phyloP scores from a whole-genome alignment of 2,113 vertebrate genomes.

The Sceloporus undulatus region DNA sequence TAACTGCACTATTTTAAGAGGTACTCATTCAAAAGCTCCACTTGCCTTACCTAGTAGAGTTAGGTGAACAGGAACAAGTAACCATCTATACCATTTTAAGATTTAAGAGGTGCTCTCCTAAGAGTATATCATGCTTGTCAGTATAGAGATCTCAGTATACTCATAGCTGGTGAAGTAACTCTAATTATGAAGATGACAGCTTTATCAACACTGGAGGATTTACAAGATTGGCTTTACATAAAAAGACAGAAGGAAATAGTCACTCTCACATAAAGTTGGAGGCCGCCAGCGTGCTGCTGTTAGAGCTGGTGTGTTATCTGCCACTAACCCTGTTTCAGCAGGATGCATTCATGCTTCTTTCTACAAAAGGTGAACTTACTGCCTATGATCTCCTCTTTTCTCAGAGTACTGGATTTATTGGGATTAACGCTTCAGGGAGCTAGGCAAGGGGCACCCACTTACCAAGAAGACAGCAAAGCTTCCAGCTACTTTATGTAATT shows the following conservation, averaged over 20 bases:
- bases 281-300: not conserved
- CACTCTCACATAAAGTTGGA: conserved; percentile 1
- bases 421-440: conserved; percentile 20
- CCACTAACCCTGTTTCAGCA: conserved; percentile 5
- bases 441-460: conserved; percentile 19
- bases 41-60: not conserved
- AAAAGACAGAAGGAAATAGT: conserved; percentile 11
- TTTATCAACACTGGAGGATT: conserved; percentile 24
- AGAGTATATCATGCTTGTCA: not conserved
- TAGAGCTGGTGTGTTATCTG: conserved; percentile 19
- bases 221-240: conserved; percentile 25
- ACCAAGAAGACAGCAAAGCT: conserved; percentile 31
- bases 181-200: conserved; percentile 1
- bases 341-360: not conserved
- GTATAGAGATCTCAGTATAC: not conserved
- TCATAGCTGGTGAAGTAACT: not conserved
- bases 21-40: not conserved
- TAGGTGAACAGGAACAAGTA: not conserved
- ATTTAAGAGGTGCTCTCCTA: not conserved
- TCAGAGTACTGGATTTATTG: conserved; percentile 25
- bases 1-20: not conserved
- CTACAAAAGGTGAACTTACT: conserved; percentile 24
- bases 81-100: not conserved
- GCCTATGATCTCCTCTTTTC: conserved; percentile 19
- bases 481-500: conserved; percentile 37